Conservation (phyloP, 2,113 vertebrate species). For the Pteruthius melanotis region DNA sequence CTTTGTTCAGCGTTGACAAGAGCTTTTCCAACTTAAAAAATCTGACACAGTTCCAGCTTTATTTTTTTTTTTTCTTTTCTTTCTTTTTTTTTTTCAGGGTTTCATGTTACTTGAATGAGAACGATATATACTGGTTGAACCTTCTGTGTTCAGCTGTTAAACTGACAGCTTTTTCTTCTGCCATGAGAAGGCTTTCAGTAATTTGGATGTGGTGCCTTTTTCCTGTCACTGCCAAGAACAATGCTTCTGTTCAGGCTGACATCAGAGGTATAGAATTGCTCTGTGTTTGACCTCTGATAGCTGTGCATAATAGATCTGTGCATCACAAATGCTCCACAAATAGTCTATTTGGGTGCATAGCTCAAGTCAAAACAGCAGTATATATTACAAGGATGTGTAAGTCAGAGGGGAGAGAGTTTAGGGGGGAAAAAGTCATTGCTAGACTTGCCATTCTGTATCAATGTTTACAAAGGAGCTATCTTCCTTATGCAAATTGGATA, state of each 20-base stretch:
- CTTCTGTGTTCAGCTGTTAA: constrained; percentile 67
- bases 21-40: constrained; percentile 62
- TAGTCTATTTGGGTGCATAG: constrained; percentile 24
- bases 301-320: constrained; percentile 42
- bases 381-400: constrained; percentile 42
- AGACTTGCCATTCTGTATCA: constrained; percentile 35
- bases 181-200: constrained; percentile 64
- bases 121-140: constrained; percentile 52
- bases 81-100: not conserved
- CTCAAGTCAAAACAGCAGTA: constrained; percentile 18
- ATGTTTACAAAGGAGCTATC: constrained; percentile 37
- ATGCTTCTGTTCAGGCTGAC: constrained; percentile 29
- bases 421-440: not conserved
- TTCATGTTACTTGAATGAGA: constrained; percentile 69
- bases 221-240: constrained; percentile 41
- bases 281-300: constrained; percentile 49
- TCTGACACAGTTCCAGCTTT: constrained; percentile 38
- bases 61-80: not conserved
- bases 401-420: constrained; percentile 8
- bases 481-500: constrained; percentile 25
- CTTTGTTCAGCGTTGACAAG: constrained; percentile 56
- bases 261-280: constrained; percentile 44
- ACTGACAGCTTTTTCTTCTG: constrained; percentile 68
- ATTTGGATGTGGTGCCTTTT: constrained; percentile 26
- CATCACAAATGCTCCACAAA: constrained; percentile 1